phyloP scores from a whole-genome alignment of 2,797 vertebrate species.

The Nyctibius grandis region DNA sequence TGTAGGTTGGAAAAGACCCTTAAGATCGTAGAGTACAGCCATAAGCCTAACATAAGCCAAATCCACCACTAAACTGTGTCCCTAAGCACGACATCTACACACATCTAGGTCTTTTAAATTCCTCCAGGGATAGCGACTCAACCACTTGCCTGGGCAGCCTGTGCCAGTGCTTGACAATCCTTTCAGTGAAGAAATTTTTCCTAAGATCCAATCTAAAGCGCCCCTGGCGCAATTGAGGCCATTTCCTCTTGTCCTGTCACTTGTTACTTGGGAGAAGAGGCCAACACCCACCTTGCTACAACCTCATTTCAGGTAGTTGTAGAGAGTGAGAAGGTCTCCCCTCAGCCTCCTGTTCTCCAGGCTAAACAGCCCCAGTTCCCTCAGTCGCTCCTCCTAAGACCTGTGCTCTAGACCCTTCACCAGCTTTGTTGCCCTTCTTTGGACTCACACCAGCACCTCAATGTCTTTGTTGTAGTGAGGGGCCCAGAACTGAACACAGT shows the following conservation, averaged over 20 bases:
- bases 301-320: background rate
- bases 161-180: background rate
- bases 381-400: fast-evolving
- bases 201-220: background rate
- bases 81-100: background rate
- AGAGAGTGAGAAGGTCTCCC: background rate
- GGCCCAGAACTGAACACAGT: background rate
- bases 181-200: background rate
- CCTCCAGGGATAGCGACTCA: background rate
- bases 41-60: background rate
- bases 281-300: fast-evolving
- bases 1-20: background rate
- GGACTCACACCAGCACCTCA: background rate
- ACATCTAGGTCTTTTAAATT: background rate
- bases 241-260: background rate
- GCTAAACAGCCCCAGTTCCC: background rate
- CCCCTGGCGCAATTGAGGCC: background rate
- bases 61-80: background rate
- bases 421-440: fast-evolving
- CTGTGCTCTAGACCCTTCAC: background rate
- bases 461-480: background rate
- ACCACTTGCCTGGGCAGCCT: background rate
- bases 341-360: background rate
- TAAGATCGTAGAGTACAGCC: background rate
- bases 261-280: background rate